Evolutionary conservation across 2,113 vertebrate genomes (phyloP).

Genomic region (Otocyon megalotis): DNA sequence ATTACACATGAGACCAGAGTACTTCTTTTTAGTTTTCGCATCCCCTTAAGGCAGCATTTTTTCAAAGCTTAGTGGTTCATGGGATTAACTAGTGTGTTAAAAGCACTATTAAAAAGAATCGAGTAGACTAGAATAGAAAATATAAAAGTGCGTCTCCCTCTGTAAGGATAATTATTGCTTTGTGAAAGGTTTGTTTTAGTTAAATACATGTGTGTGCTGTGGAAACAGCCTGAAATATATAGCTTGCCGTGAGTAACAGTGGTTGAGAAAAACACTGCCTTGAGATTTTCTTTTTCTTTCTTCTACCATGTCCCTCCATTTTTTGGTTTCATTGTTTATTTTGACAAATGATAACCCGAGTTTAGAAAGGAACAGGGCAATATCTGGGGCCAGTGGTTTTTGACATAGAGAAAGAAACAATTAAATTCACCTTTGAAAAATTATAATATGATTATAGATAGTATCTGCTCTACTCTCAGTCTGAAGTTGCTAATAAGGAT

Average conservation of each 20-base stretch:
- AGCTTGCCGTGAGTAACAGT: not conserved
- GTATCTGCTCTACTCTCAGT: not conserved
- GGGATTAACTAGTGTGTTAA: not conserved
- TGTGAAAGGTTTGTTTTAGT: not conserved
- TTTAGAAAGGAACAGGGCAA: not conserved
- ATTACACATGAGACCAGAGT: not conserved
- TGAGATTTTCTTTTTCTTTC: not conserved
- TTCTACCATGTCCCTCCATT: not conserved
- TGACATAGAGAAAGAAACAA: not conserved
- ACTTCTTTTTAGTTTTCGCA: not conserved
- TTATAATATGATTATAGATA: not conserved
- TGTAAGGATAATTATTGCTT: not conserved
- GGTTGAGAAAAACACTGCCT: not conserved
- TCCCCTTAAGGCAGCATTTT: not conserved
- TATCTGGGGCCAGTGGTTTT: not conserved
- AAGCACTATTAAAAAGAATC: not conserved
- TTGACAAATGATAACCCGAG: not conserved
- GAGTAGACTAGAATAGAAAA: not conserved
- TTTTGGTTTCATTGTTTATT: slow-evolving; percentile 43
- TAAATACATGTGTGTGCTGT: not conserved
- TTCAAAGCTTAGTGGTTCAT: not conserved
- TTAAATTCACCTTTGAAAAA: not conserved
- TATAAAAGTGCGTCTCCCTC: not conserved
- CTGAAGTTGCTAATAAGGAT: not conserved
- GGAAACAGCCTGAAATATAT: not conserved